Evolutionary conservation across 1,140 invertebrate genomes (phyloP), one percentile per base, ranked within the genome.

Genomic region (Ptiloglossa arizonensis): DNA sequence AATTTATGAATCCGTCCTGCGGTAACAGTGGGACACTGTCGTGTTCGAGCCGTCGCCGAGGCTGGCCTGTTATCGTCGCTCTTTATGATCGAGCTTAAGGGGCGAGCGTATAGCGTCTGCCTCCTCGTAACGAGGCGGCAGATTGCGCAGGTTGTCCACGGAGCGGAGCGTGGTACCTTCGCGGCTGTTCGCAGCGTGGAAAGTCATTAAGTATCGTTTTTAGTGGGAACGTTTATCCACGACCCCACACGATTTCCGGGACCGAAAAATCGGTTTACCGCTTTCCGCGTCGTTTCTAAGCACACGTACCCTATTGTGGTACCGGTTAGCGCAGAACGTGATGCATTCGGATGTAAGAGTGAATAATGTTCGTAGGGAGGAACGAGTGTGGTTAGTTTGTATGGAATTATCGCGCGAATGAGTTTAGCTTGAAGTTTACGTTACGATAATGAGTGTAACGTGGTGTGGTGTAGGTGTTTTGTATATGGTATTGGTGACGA

Each of bases 31-130:
- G 82, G 69, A 83, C 79, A 81, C 70, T 76, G 83, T 85, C 75
- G 72, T 75, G 59, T 59, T 50, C 77, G 57, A 70, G 63, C 56
- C 73, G 77, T 70, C 52, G 75, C 60, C 57, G 66, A 41, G 63
- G 41, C 50, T 44, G 50, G 70, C 79, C 69, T 75, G 83, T 85
- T 85, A 85, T 85, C 69, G 74, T 81, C 67, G 79, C 72, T 85
- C 83, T 85, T 86, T 86, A 86, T 80, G 80, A 85, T 85, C 84
- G 71, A 85, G 82, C 82, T 85, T 85, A 79, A 81, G 64, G 72
- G 46, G 6, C 79, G 64, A 52, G 27, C 68, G 69, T 68, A 63
- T 54, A 62, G 60, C 19, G 50, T 48, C n/a, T 54, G n/a, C 48
- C 80, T 44, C 54, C 57, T 82, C 81, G 38, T 79, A 82, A 83